Conservation (phyloP, 2,797 vertebrate species). For the Cuculus canorus region DNA sequence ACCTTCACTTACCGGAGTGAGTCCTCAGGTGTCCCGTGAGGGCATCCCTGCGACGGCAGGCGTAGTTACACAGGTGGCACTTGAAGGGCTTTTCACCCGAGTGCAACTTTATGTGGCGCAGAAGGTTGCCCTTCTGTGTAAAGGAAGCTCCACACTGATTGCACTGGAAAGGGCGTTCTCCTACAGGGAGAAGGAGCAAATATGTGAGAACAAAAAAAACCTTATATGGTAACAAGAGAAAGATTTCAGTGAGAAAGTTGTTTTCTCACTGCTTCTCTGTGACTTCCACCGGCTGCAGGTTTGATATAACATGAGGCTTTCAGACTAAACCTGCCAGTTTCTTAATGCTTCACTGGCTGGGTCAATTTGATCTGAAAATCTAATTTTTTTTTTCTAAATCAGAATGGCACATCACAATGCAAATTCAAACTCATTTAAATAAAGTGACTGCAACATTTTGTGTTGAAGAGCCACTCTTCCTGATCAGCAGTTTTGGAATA, state of each 20-base stretch:
- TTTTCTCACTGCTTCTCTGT: constrained; percentile 79
- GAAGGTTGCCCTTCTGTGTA: constrained; percentile 98
- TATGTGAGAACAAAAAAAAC: constrained; percentile 65
- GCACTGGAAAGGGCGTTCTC: constrained; percentile 98
- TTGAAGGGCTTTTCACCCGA: constrained; percentile 99
- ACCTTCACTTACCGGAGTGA: constrained; percentile 88
- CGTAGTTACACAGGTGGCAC: constrained; percentile 98
- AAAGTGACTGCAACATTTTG: constrained; percentile 99
- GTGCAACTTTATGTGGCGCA: constrained; percentile 98
- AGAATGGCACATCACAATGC: constrained; percentile 99
- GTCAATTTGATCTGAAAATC: constrained; percentile 99
- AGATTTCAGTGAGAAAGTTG: constrained; percentile 83
- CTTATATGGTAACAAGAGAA: constrained; percentile 62
- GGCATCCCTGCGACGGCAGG: constrained; percentile 96
- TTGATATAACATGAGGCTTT: constrained; percentile 98
- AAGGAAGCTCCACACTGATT: constrained; percentile 98
- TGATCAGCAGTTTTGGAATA: constrained; percentile 99
- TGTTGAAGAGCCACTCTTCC: constrained; percentile 99
- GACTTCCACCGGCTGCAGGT: constrained; percentile 85
- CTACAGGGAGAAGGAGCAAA: constrained; percentile 75
- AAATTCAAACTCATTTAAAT: constrained; percentile 99
- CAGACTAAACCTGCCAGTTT: constrained; percentile 97
- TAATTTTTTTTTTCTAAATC: constrained; percentile 99
- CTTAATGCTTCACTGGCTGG: constrained; percentile 99
- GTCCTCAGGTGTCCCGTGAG: constrained; percentile 96